Percentiles rank a stretch among this genome's conserved stretches.
Conservation (phyloP, 37 sponge, comb jelly and placozoan genomes). For the Hormiphora californensis region DNA sequence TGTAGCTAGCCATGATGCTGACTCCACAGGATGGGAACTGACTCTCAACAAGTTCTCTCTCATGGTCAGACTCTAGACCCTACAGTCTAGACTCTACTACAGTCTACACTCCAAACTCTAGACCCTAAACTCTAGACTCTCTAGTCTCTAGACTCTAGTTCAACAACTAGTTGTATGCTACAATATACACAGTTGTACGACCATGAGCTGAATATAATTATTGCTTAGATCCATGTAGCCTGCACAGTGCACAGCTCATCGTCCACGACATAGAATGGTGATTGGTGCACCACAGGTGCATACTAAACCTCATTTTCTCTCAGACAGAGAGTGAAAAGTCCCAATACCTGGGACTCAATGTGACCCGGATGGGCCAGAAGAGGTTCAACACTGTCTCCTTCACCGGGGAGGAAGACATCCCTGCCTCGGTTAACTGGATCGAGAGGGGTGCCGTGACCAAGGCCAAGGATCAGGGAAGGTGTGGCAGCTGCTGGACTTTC, state of each 20-base stretch:
- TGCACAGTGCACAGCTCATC: too few relatives aligned
- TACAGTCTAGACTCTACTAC: too few relatives aligned
- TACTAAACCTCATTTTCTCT: too few relatives aligned
- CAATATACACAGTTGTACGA: too few relatives aligned
- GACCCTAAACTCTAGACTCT: too few relatives aligned
- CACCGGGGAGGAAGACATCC: not conserved
- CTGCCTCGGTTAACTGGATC: not conserved
- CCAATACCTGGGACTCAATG: not conserved
- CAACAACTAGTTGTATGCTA: too few relatives aligned
- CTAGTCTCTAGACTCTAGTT: too few relatives aligned
- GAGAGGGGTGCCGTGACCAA: not conserved
- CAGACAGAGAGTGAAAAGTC: not conserved
- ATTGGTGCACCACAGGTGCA: too few relatives aligned
- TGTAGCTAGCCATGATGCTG: not conserved
- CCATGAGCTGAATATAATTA: too few relatives aligned
- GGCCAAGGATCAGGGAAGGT: conserved; percentile 11
- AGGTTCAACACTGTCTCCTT: not conserved
- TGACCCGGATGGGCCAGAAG: not conserved
- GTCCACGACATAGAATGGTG: too few relatives aligned
- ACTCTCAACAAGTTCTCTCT: not conserved
- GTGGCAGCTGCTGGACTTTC: conserved; percentile 30
- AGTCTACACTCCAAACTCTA: too few relatives aligned
- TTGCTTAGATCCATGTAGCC: too few relatives aligned
- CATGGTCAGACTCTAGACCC: conserved; percentile 1
- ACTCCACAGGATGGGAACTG: not conserved